Evolutionary conservation across 2,888 invertebrate genomes (phyloP), one percentile per base, ranked within the genome.

Genomic region (Sarcophaga subvicina): DNA sequence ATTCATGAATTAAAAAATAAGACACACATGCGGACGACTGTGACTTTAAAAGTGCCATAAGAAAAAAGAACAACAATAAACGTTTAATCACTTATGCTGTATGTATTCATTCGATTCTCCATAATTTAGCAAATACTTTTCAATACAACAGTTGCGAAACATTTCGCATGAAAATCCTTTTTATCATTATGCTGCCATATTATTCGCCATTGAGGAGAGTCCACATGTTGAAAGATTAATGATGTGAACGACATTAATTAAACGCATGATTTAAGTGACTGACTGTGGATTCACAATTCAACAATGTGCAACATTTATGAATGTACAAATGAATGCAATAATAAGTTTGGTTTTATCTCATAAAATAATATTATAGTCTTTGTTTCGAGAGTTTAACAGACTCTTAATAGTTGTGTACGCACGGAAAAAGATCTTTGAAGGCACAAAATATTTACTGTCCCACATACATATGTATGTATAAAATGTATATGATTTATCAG

Each of bases 211-310:
- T 63, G 27, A 20, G 20, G 45, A 60, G 17, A 60, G 64, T 66
- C 47, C 70, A 78, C 64, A 69, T 72, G 79, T 72, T 25, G 20
- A 80, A 76, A 47, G 59, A 77, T 73, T 75, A 84, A 86, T 81
- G 70, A 84, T 86, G 78, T 70, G 84, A 80, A 84, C 78, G 80
- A 83, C 77, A 78, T 73, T 71, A 86, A 86, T 84, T 83, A 86
- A 83, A 80, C 77, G 86, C 67, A 80, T 83, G 77, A 80, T 78
- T 86, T 73, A 77, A 77, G 72, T 72, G 69, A 77, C 79, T 66
- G 71, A 25, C 37, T 54, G 54, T 54, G 54, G 17, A 54, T 54
- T 17, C 17, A 54, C 22, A 22, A 22, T 22, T 54, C 54, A 54
- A 54, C 12, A 54, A 17, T 14, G 54, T 54, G 12, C 54, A 14